Conservation (phyloP, 1,140 invertebrate genomes). For the Zophobas morio region DNA sequence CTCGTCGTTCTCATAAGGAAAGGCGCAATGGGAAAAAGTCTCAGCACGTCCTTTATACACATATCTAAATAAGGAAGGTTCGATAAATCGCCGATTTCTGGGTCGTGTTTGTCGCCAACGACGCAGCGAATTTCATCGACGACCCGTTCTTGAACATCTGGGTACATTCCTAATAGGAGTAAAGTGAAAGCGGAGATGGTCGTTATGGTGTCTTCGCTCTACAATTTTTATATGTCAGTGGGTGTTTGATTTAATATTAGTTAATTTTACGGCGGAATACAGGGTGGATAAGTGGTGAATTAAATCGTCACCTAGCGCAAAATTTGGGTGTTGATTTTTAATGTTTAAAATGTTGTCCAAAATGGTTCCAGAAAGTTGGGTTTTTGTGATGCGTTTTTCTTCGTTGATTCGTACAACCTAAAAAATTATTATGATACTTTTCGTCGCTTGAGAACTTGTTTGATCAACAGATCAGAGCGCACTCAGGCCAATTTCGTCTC, state of each 20-base stretch:
- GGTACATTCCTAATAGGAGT: conserved; percentile 7
- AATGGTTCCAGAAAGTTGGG: not conserved
- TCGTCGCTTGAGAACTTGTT: no score
- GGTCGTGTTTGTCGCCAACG: not conserved
- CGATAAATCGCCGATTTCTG: conserved; percentile 1
- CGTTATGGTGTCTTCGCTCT: conserved; percentile 14
- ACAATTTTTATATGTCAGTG: not conserved
- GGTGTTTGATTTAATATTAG: not conserved
- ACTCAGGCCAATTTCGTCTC: no score
- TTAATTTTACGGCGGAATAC: conserved; percentile 50
- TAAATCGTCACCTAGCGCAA: conserved; percentile 39
- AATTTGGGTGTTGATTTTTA: not conserved
- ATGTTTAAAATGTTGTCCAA: conserved; percentile 35
- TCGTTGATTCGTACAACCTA: not conserved
- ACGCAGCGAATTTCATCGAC: conserved; percentile 4
- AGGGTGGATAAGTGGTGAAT: conserved; percentile 53
- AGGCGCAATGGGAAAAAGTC: conserved; percentile 45
- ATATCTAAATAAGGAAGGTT: conserved; percentile 42
- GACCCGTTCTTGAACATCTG: not conserved
- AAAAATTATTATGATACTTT: not conserved
- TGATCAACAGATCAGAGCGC: no score
- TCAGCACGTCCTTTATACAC: conserved; percentile 47
- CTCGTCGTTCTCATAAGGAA: conserved; percentile 22
- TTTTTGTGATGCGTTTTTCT: conserved; percentile 3
- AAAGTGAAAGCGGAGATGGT: not conserved